Base-by-base conservation (phyloP, 2,888 invertebrate species). In the Cylloceria caligata region DNA sequence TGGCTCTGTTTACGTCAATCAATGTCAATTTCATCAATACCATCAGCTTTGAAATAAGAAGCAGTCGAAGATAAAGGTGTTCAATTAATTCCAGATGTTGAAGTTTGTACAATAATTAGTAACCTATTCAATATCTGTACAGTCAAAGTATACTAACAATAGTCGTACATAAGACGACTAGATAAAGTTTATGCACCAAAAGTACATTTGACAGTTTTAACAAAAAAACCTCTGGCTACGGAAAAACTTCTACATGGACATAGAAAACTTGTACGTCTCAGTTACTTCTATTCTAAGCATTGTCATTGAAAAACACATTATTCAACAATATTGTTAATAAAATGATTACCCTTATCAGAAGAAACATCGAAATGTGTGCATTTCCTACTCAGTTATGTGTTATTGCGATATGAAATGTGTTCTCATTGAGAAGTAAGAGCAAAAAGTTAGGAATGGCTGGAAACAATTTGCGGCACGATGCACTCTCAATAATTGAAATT, bases 401-500 rank as follows among this genome's bases (percentile, higher is more conserved):
- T 0, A 4, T 13, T 57, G 13, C n/a, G 57, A 0, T 27, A 57
- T 13, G 16, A 57, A n/a, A 30, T 30, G n/a, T 27, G 30, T 57
- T 13, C 0, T 16, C 34, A 57, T 57, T 27, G 30, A 5, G 57
- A 0, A 30, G 52, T 21, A 52, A 24, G 30, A 57, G 6, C 13
- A 11, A 4, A 62, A 64, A 49, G 27, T 27, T n/a, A 6, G 47
- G 27, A 19, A 11, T 47, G 34, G 16, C 27, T 34, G 21, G 13
- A 49, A 16, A 34, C 16, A 19, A 27, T n/a, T 67, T 49, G 3
- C n/a, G 27, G 34, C 21, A 11, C 42, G 62, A 49, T 67, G 65
- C 60, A 68, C 47, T 60, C 11, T 24, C 45, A 24, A 45, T 65
- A 57, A 78, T 72, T 47, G 42, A 45, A 30, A 30, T 64, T 45